Evolutionary conservation across 2,888 invertebrate species (phyloP).

Genomic region (Hemithea aestivaria): DNA sequence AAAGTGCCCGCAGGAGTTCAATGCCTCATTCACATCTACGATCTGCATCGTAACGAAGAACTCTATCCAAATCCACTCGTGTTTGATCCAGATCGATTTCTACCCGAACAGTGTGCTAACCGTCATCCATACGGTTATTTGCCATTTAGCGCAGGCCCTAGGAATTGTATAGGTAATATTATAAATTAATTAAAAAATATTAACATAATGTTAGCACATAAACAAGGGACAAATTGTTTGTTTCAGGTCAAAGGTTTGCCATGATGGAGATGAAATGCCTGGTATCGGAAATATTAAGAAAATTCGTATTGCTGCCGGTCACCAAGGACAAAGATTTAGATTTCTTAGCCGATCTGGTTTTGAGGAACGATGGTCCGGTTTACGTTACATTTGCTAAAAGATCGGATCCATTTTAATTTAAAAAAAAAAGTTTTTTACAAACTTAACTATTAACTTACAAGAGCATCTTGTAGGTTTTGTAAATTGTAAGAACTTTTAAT

Average conservation of each 20-base stretch:
- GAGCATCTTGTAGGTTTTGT: too few relatives aligned
- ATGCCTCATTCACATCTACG: constrained; percentile 80
- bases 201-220: neutral
- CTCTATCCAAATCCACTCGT: constrained; percentile 81
- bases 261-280: constrained; percentile 77
- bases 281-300: constrained; percentile 65
- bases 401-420: constrained; percentile 10
- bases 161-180: constrained; percentile 82
- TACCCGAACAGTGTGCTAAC: constrained; percentile 73
- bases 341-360: constrained; percentile 49
- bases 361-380: constrained; percentile 53
- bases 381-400: constrained; percentile 45
- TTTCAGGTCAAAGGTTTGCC: constrained; percentile 79
- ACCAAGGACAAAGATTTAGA: constrained; percentile 57
- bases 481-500: too few relatives aligned
- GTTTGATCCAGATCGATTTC: constrained; percentile 85
- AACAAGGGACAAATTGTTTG: neutral
- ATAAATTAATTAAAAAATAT: neutral
- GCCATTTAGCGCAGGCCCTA: constrained; percentile 83
- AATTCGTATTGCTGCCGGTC: constrained; percentile 63
- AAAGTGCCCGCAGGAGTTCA: constrained; percentile 68
- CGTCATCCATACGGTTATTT: constrained; percentile 82
- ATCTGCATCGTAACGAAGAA: constrained; percentile 81
- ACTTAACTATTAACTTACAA: too few relatives aligned
- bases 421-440: too few relatives aligned